These are phyloP conservation scores for Punctoribates punctum DNA, from an alignment of 2,888 invertebrate species.

Conservation along the genomic window DNA sequence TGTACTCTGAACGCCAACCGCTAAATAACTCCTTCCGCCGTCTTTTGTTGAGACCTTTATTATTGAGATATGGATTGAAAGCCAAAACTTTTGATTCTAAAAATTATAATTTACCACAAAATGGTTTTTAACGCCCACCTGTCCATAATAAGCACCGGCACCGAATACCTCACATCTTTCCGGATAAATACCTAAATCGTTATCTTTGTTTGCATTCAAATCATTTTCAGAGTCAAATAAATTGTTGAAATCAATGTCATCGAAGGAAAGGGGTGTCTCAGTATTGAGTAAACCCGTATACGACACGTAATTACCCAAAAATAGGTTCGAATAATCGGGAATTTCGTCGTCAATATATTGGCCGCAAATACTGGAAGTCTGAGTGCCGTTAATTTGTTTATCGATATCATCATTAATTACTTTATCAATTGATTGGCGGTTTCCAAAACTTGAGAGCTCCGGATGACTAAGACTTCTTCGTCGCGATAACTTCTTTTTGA, in stretches of 20 bases:
- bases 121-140: constrained; percentile 51
- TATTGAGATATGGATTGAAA: background rate
- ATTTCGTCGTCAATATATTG: constrained; percentile 48
- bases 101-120: constrained; percentile 51
- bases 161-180: constrained; percentile 50
- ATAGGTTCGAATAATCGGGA: constrained; percentile 42
- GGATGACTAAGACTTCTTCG: constrained; percentile 23
- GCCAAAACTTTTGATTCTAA: background rate
- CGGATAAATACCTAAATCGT: constrained; percentile 39
- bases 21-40: constrained; percentile 50
- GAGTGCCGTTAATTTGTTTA: background rate
- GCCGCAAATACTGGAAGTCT: constrained; percentile 30
- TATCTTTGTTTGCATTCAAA: background rate
- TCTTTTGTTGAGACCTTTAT: constrained; percentile 50
- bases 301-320: constrained; percentile 43
- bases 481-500: background rate
- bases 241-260: constrained; percentile 16
- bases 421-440: background rate
- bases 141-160: constrained; percentile 51
- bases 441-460: background rate
- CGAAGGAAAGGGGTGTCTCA: constrained; percentile 13
- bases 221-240: background rate
- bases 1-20: constrained; percentile 51
- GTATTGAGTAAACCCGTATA: constrained; percentile 42
- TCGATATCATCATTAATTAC: background rate